Conservation (phyloP, 2,888 invertebrate genomes). For the Harpalus rubripes region DNA sequence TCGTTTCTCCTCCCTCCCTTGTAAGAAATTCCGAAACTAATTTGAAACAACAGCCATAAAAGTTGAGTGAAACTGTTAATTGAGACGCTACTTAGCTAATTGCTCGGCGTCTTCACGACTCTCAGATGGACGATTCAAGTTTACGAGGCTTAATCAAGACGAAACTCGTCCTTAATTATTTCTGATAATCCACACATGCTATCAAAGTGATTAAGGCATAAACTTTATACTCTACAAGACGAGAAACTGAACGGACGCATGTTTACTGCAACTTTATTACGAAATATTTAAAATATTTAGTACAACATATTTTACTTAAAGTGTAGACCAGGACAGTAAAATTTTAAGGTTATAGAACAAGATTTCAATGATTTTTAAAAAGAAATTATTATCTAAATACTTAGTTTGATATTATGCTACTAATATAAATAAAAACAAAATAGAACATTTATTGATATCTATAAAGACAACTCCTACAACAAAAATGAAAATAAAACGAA, state of each 20-base stretch:
- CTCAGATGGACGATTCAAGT: slow-evolving; percentile 72
- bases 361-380: background rate
- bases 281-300: background rate
- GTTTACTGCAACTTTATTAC: slow-evolving; percentile 2
- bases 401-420: background rate
- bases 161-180: slow-evolving; percentile 62
- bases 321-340: background rate
- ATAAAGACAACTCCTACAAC: background rate
- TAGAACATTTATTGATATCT: background rate
- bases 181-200: slow-evolving; percentile 44
- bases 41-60: slow-evolving; percentile 64
- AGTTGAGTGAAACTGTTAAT: slow-evolving; percentile 64
- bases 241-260: background rate
- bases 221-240: slow-evolving; percentile 33
- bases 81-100: slow-evolving; percentile 67
- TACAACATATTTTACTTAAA: background rate
- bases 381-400: background rate
- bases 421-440: background rate
- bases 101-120: slow-evolving; percentile 68
- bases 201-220: slow-evolving; percentile 62
- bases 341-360: background rate
- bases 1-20: slow-evolving; percentile 40
- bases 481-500: background rate
- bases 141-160: slow-evolving; percentile 72
- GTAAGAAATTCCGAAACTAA: slow-evolving; percentile 65